Evolutionary conservation across 2,113 vertebrate genomes (phyloP).

Genomic region (Percopsis transmontana): DNA sequence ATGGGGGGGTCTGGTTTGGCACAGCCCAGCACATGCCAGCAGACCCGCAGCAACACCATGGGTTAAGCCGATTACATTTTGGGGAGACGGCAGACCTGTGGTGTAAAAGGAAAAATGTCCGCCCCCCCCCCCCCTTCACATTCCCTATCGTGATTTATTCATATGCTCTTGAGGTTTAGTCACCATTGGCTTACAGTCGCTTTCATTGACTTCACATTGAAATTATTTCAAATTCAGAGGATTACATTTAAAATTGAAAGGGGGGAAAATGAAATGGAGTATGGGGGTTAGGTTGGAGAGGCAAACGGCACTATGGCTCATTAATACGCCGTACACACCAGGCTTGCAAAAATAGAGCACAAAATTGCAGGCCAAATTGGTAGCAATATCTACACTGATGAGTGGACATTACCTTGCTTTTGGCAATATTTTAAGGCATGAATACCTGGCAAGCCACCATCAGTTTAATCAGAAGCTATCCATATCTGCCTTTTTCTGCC

Average conservation of each 20-base stretch:
- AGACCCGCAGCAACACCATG: slow-evolving; percentile 54
- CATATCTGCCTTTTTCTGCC: slow-evolving; percentile 27
- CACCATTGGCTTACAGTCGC: slow-evolving; percentile 55
- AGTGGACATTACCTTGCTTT: slow-evolving; percentile 36
- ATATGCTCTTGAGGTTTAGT: slow-evolving; percentile 58
- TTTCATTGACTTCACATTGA: slow-evolving; percentile 62
- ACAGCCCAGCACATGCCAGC: slow-evolving; percentile 50
- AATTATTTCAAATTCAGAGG: slow-evolving; percentile 68
- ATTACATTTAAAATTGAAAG: slow-evolving; percentile 59
- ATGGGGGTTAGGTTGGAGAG: neutral
- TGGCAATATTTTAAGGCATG: slow-evolving; percentile 30
- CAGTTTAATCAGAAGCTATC: slow-evolving; percentile 32
- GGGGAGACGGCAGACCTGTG: slow-evolving; percentile 47
- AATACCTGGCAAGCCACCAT: slow-evolving; percentile 19
- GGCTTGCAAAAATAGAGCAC: slow-evolving; percentile 29
- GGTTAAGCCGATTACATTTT: slow-evolving; percentile 75
- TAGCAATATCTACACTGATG: slow-evolving; percentile 37
- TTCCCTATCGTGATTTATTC: slow-evolving; percentile 61
- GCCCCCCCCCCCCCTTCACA: slow-evolving; percentile 32
- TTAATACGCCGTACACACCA: slow-evolving; percentile 5
- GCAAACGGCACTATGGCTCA: slow-evolving; percentile 23
- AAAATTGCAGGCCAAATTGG: slow-evolving; percentile 10
- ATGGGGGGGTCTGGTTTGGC: slow-evolving; percentile 68
- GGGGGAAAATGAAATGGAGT: slow-evolving; percentile 34
- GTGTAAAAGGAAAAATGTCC: slow-evolving; percentile 57